Evolutionary conservation across 2,888 invertebrate species (phyloP).

Genomic region (Campopleginae sp.): DNA sequence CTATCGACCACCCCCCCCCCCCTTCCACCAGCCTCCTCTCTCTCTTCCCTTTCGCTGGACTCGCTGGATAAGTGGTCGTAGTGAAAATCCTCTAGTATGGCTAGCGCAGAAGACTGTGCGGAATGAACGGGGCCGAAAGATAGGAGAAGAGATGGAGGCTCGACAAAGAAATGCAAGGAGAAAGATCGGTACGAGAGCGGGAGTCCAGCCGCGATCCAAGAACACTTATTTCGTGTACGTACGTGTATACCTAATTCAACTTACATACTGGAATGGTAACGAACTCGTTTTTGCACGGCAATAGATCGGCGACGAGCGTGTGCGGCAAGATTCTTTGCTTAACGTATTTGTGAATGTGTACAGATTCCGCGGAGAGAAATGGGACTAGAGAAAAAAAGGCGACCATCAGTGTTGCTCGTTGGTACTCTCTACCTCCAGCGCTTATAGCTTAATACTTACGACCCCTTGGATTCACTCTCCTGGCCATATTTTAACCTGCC

Average conservation of each 20-base stretch:
- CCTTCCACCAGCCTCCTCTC: neutral
- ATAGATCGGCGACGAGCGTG: slow-evolving; percentile 59
- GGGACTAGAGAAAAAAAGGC: slow-evolving; percentile 14
- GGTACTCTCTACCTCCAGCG: slow-evolving; percentile 28
- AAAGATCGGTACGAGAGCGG: slow-evolving; percentile 50
- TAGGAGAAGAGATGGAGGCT: slow-evolving; percentile 60
- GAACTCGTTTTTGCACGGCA: slow-evolving; percentile 55
- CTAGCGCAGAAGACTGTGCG: neutral
- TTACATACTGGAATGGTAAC: slow-evolving; percentile 62
- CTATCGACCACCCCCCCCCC: slow-evolving; percentile 9
- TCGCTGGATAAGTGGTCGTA: slow-evolving; percentile 69
- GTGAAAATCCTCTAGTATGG: slow-evolving; percentile 64
- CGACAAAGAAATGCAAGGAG: slow-evolving; percentile 51
- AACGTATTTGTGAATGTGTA: neutral
- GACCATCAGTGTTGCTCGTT: slow-evolving; percentile 15
- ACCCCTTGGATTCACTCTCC: slow-evolving; percentile 56
- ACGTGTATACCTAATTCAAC: slow-evolving; percentile 59
- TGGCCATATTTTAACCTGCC: slow-evolving; percentile 55
- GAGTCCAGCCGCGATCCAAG: slow-evolving; percentile 37
- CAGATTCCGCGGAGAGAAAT: slow-evolving; percentile 46
- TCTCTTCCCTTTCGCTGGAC: neutral
- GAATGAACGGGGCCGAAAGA: slow-evolving; percentile 55
- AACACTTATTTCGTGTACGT: slow-evolving; percentile 55
- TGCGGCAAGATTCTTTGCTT: slow-evolving; percentile 11
- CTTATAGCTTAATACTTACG: slow-evolving; percentile 61